Base-by-base conservation (phyloP, 2,888 invertebrate species). In the Alcis repandata region DNA sequence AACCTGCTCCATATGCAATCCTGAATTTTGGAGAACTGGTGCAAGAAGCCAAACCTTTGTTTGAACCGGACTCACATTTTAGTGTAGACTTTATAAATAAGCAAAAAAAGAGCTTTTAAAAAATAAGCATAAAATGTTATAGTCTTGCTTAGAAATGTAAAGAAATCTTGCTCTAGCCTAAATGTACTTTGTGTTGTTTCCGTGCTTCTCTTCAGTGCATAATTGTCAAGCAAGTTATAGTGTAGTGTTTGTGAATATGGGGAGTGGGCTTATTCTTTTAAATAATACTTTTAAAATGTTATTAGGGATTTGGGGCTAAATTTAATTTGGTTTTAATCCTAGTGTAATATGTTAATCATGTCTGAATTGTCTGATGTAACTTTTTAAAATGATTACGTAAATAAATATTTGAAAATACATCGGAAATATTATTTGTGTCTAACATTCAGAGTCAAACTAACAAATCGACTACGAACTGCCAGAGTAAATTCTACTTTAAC, bases 1-100 rank as follows among this genome's bases (percentile, higher is more conserved):
- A 72, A 49, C 74, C 83, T 22, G 72, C 76, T 20, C 69, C 79
- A 10, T 97, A 95, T 85, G 84, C 88, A 62, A 86, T 93, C 71
- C 76, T 97, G 22, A 87, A 85, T 38, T 95, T 95, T 83, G 88
- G 94, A 58, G 94, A 96, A 60, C 84, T 97, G 46, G 88, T 96
- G 49, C 80, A 87, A 59, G 93, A 93, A 75, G 92, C 94, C 13
- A 84, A 94, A 72, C 82, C 90, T 1, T 66, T 90, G 33, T 66
- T 70, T 69, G 86, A 92, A 15, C 78, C 85, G 43, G 96, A 97
- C 87, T 63, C 81, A 10, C 78, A 79, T 20, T 96, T 95, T 83
- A 91, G 93, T 79, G 78, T 87, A 40, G 83, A 90, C 69, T 96
- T 95, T 87, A 92, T 96, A 76, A 96, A 96, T 85, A 82, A 91